Evolutionary conservation across 2,797 vertebrate genomes (phyloP).

Genomic region (Podargus strigoides): DNA sequence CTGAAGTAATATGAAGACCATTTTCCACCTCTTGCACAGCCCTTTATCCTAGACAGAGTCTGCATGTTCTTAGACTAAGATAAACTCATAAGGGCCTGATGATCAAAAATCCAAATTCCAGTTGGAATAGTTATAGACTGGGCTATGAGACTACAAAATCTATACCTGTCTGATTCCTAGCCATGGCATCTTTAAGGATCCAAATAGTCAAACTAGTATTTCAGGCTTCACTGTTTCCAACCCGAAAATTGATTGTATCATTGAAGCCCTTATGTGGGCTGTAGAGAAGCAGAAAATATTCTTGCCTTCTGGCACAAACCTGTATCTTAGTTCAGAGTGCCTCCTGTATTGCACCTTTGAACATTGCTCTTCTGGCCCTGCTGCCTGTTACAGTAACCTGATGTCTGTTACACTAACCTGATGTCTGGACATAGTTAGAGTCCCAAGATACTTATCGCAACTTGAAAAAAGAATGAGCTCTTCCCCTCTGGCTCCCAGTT

Average conservation of each 20-base stretch:
- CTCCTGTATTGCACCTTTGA: neutral
- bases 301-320: neutral
- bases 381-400: neutral
- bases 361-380: neutral
- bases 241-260: neutral
- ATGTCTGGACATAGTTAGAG: neutral
- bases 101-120: neutral
- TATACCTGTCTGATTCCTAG: neutral
- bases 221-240: neutral
- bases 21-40: neutral
- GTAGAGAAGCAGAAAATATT: neutral
- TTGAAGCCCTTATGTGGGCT: neutral
- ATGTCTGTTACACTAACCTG: neutral
- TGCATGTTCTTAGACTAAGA: neutral
- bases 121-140: neutral
- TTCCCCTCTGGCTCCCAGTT: neutral
- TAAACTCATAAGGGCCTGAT: neutral
- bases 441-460: neutral
- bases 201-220: neutral
- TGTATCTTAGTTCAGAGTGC: neutral
- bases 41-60: neutral
- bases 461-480: neutral
- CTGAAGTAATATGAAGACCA: neutral
- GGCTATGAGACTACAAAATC: neutral
- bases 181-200: neutral